Evolutionary conservation across 1,140 invertebrate species (phyloP), one percentile per base, ranked within the genome.

Genomic region (Drosophila elegans): DNA sequence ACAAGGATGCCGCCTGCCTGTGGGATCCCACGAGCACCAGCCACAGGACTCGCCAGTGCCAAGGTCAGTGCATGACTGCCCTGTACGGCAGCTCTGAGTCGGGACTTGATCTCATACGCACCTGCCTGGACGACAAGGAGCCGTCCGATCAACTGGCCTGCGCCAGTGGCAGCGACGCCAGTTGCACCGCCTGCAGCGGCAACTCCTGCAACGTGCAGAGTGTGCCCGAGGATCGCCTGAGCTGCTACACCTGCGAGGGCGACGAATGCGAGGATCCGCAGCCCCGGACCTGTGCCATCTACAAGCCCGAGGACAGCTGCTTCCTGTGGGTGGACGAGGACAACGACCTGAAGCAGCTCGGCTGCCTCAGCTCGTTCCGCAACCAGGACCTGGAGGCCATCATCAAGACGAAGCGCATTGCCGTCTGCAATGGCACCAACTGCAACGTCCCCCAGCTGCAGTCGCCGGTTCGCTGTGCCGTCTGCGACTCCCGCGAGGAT

Each of bases 61-160:
- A 90, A 27, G 88, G 91, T 11, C 48, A 63, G 9, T 92, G 91
- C 38, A 92, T 92, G 91, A 78, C 78, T 0, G 88, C 91, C 3
- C 60, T 92, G 3, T 90, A 90, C n/a, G 81, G 72, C 21, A 78
- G 84, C 51, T 2, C n/a, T 0, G 75, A 86, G 4, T 25, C 71
- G 0, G 73, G 74, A 7, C 46, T 78, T 5, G 91, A 92, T 48
- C 45, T 92, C 0, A 90, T 91, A 27, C 88, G 91, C n/a, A 91
- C 77, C 5, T 92, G 91, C 6, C 21, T 80, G 45, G 66, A 91
- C 10, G 91, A 92, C 45, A 92, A 92, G 52, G 91, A 92, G 46
- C 21, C 39, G 1, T 7, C 34, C 0, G 91, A 91, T 48, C 91
- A 78, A 2, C 5, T 29, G 3, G 71, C 0, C 10, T 92, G 91